Conservation (phyloP, 2,797 vertebrate species). For the Sebastes goodei region DNA sequence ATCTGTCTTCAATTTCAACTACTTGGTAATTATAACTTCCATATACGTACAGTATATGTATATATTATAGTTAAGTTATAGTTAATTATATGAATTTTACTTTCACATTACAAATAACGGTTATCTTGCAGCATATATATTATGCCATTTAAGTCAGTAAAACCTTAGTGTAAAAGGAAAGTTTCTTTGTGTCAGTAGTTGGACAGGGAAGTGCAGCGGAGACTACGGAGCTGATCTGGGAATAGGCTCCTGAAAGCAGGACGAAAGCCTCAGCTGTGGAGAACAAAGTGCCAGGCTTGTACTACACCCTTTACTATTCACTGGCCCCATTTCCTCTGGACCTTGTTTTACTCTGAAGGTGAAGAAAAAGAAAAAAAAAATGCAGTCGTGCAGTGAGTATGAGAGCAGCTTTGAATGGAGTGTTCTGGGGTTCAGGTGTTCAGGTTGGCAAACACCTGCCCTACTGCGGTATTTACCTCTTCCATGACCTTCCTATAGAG, state of each 20-base stretch:
- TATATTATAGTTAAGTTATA: not conserved
- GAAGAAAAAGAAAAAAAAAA: not conserved
- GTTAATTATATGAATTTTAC: not conserved
- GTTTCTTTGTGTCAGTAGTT: conserved; percentile 33
- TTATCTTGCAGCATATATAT: not conserved
- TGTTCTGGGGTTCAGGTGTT: conserved; percentile 45
- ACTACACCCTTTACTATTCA: conserved; percentile 45
- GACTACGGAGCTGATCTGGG: conserved; percentile 45
- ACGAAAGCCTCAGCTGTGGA: conserved; percentile 68
- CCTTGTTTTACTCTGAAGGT: conserved; percentile 42
- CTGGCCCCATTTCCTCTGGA: conserved; percentile 58
- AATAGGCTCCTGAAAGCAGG: conserved; percentile 64
- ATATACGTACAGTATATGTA: not conserved
- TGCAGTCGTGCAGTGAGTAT: not conserved
- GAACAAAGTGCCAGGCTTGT: conserved; percentile 67
- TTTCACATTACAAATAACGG: not conserved
- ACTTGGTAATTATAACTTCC: not conserved
- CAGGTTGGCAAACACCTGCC: conserved; percentile 37
- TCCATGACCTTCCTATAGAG: conserved; percentile 12
- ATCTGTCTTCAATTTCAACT: too few relatives aligned
- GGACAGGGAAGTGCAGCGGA: conserved; percentile 13
- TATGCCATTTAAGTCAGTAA: not conserved
- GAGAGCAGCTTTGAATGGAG: conserved; percentile 34
- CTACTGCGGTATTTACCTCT: conserved; percentile 13
- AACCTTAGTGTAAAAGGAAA: conserved; percentile 23